These are phyloP conservation scores for Chironomus striatipennis DNA, from an alignment of 1,140 invertebrate species.

Conservation along the genomic window DNA sequence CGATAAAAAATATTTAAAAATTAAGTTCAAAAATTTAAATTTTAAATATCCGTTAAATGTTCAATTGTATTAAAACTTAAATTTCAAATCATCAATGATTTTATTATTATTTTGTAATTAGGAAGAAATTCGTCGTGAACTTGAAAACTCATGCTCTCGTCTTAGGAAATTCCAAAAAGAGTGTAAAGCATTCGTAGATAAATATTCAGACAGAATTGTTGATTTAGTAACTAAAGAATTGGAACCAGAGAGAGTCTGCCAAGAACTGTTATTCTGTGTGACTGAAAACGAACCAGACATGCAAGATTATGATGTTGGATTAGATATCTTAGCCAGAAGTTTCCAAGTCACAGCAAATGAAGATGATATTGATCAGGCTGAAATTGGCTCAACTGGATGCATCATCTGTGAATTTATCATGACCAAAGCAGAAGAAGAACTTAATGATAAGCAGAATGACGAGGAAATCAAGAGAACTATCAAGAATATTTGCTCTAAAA, in stretches of 20 bases:
- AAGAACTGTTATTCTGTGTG: conserved; percentile 50
- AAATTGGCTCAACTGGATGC: conserved; percentile 38
- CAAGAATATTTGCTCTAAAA: conserved; percentile 25
- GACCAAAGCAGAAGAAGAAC: conserved; percentile 54
- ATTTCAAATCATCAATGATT: neutral
- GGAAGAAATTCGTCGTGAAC: conserved; percentile 57
- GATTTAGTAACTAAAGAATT: conserved; percentile 54
- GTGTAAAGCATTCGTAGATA: conserved; percentile 64
- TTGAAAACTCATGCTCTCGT: conserved; percentile 57
- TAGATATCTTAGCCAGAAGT: neutral
- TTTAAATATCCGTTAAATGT: no score
- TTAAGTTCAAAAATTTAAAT: no score
- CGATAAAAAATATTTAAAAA: no score
- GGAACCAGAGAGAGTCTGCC: conserved; percentile 59
- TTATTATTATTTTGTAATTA: conserved; percentile 35
- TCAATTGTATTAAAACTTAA: no score
- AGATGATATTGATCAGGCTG: neutral
- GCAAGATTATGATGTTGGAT: neutral
- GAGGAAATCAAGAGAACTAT: conserved; percentile 30
- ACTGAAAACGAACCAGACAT: conserved; percentile 9
- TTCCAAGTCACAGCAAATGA: neutral
- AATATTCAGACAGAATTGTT: conserved; percentile 66
- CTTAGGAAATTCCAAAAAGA: conserved; percentile 54
- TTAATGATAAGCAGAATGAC: conserved; percentile 57
- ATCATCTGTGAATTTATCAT: conserved; percentile 65